These are phyloP conservation scores for Dolichoris vasculosae DNA, from an alignment of 1,140 invertebrate species.

Conservation along the genomic window DNA sequence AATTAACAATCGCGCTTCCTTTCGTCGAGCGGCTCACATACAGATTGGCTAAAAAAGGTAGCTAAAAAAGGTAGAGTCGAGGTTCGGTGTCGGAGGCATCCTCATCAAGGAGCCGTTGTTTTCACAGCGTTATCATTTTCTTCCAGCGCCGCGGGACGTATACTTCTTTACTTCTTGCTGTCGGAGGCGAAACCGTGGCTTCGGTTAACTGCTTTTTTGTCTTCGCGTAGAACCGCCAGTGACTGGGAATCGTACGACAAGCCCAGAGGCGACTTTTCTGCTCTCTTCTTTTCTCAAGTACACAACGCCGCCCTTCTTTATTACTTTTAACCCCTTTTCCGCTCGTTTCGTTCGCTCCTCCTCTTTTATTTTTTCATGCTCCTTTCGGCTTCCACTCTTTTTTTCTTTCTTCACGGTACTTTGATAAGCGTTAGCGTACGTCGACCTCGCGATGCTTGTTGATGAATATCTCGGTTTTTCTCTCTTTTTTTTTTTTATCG, in stretches of 20 bases:
- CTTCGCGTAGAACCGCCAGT: not conserved
- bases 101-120: constrained; percentile 50
- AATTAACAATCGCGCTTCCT: constrained; percentile 17
- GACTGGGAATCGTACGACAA: constrained; percentile 1
- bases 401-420: constrained; percentile 7
- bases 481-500: constrained; percentile 20
- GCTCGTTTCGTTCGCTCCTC: not conserved
- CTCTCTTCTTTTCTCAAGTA: not conserved
- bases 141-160: constrained; percentile 7
- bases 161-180: not conserved
- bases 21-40: not conserved
- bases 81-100: not conserved
- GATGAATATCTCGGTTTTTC: constrained; percentile 40
- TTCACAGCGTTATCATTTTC: constrained; percentile 49
- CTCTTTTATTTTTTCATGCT: not conserved
- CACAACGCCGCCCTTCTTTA: constrained; percentile 16
- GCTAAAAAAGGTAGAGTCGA: not conserved
- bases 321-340: constrained; percentile 27
- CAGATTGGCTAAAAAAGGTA: not conserved
- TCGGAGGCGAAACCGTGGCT: constrained; percentile 16
- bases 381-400: not conserved
- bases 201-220: constrained; percentile 35
- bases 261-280: constrained; percentile 15
- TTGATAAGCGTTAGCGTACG: constrained; percentile 27
- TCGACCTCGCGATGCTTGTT: constrained; percentile 41